Percentiles rank a stretch among this genome's conserved stretches.
Evolutionary conservation across 2,888 invertebrate species (phyloP).

Genomic region (Eupsilia transversa): DNA sequence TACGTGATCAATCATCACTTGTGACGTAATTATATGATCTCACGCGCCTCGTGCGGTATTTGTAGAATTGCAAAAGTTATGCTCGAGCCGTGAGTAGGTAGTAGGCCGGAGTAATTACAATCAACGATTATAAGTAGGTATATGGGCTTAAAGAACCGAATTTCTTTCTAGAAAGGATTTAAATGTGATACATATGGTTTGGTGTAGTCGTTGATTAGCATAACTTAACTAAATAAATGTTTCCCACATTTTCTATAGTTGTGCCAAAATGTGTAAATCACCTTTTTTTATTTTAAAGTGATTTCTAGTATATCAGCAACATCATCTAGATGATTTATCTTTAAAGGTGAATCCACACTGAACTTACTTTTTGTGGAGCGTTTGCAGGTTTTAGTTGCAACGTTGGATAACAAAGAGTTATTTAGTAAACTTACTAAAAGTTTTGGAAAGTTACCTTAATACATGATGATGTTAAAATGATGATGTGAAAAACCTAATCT

Average conservation of each 20-base stretch:
- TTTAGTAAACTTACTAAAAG: not conserved
- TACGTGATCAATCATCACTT: conserved; percentile 58
- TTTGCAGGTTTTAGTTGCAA: not conserved
- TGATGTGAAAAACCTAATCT: not conserved
- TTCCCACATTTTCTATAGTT: too few species aligned
- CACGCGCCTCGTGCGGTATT: conserved; percentile 17
- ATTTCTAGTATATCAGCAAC: too few species aligned
- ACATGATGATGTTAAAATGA: not conserved
- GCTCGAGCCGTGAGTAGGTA: conserved; percentile 8
- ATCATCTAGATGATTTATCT: not conserved
- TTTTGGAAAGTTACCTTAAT: not conserved
- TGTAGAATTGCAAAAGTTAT: conserved; percentile 54
- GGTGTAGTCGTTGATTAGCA: not conserved
- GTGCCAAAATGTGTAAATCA: too few species aligned
- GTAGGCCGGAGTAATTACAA: conserved; percentile 22
- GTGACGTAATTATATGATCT: conserved; percentile 58
- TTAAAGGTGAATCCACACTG: not conserved
- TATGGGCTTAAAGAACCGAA: not conserved
- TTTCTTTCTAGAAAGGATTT: not conserved
- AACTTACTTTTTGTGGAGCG: not conserved
- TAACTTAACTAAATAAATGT: too few species aligned
- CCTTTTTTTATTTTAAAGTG: too few species aligned
- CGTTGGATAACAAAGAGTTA: not conserved
- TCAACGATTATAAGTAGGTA: not conserved
- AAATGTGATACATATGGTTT: not conserved